These are phyloP conservation scores for Gambusia holbrooki DNA, from an alignment of 2,113 vertebrate species.

Conservation along the genomic window DNA sequence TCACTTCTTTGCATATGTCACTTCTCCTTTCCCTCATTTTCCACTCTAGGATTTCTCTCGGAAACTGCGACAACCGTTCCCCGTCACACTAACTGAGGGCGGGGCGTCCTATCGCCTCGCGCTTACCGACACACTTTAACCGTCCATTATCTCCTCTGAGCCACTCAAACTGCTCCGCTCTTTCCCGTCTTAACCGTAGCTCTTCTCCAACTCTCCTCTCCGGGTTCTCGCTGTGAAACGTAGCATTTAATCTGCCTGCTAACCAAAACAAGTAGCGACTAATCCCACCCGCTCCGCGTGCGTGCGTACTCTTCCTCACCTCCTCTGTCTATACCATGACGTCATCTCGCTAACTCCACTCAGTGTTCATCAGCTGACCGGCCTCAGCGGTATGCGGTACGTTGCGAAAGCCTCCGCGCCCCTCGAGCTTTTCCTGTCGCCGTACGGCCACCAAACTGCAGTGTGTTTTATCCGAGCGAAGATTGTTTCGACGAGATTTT, in stretches of 20 bases:
- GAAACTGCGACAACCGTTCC: not conserved
- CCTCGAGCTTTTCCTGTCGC: not conserved
- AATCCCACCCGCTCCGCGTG: slow-evolving; percentile 34
- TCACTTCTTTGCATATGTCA: slow-evolving; percentile 32
- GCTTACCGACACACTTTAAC: slow-evolving; percentile 24
- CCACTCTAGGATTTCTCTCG: slow-evolving; percentile 5
- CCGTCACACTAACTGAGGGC: slow-evolving; percentile 32
- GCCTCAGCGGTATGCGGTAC: not conserved
- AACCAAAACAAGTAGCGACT: slow-evolving; percentile 55
- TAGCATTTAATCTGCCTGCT: slow-evolving; percentile 64
- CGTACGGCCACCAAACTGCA: too few species aligned
- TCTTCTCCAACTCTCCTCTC: slow-evolving; percentile 45
- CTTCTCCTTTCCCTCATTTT: slow-evolving; percentile 1
- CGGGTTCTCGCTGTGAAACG: slow-evolving; percentile 54
- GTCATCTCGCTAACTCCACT: slow-evolving; percentile 18
- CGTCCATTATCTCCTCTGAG: slow-evolving; percentile 53
- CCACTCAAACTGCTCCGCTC: slow-evolving; percentile 16
- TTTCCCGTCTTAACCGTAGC: slow-evolving; percentile 18
- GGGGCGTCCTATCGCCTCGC: not conserved
- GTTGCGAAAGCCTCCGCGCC: not conserved
- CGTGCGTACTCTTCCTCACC: slow-evolving; percentile 18
- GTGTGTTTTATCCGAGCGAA: too few species aligned
- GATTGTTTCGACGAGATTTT: too few species aligned
- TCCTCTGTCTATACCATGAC: slow-evolving; percentile 30
- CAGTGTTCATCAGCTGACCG: slow-evolving; percentile 32